Base-by-base conservation (phyloP, 2,888 invertebrate genomes). In the Acleris cristana region DNA sequence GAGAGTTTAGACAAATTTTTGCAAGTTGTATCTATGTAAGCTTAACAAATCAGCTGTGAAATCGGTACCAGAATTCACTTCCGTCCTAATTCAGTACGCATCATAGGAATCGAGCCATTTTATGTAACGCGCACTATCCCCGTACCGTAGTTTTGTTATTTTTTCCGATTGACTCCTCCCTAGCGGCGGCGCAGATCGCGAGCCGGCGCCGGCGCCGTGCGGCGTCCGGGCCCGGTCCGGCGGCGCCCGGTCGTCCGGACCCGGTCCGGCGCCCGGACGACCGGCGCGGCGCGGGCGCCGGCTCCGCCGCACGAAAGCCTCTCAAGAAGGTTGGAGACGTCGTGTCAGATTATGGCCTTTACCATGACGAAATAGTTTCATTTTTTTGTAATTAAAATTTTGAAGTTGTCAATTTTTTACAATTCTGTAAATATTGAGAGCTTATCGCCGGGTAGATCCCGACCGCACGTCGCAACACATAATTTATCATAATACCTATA, bases 51-150 rank as follows among this genome's bases (percentile, higher is more conserved):
- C 92, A 89, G 88, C 90, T 90, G 89, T 90, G 90, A 90, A 89
- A 90, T 90, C 89, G 90, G 87, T 91, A 92, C 90, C 91, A 92
- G 90, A 90, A 84, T 90, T 91, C 92, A 92, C 92, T 92, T 92
- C 92, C 92, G 92, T 92, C 92, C 92, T 92, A 91, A 90, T 85
- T 90, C 92, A 92, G 90, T 90, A 91, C 82, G 92, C 92, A 90
- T 91, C 87, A 90, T 92, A 90, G 87, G 89, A 91, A 90, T 92
- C 92, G 92, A 92, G 92, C 92, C 92, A 92, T 92, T 92, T 92
- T 92, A 92, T 87, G 92, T 92, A 92, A 92, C 90, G 90, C 90
- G 90, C 91, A 89, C 88, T 88, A 83, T 81, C 85, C 86, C 81
- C 80, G 82, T 83, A 81, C 80, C 85, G 86, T 87, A 84, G 82